Base-by-base conservation (phyloP, 2,113 vertebrate genomes). In the Illadopsis cleaveri region DNA sequence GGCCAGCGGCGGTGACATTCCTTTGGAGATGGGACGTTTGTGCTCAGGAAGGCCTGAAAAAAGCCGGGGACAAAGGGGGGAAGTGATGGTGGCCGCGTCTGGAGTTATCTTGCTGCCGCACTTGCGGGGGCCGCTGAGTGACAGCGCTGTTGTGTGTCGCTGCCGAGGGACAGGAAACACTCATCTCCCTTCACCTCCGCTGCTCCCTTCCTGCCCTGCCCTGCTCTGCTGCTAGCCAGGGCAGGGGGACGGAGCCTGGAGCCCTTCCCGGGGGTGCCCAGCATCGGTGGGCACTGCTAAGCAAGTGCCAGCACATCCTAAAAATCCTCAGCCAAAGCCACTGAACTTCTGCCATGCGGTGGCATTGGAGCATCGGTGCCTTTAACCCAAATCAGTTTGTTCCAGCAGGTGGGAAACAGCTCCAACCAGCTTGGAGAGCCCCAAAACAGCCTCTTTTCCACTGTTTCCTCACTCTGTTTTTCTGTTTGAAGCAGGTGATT, bases 31-130 rank as follows among this genome's bases (percentile, higher is more conserved):
- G 95, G 85, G 94, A 96, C 82, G 37, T 94, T 83, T 86, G 89
- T 84, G 69, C 72, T 95, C 97, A 98, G 97, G 97, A 98, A 98
- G 91, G 90, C 86, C 95, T 97, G 97, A 97, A 91, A 97, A 92
- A 96, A 97, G 82, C 86, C 93, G 45, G 92, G 97, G 93, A 98
- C 97, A 98, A 98, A 98, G 90, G 86, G 84, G 94, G 97, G 97
- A 98, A 97, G 96, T 94, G 97, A 73, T 93, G 96, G 92, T 16
- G 85, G 95, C 85, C 8, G 86, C 77, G 91, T 56, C 64, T 89
- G 95, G 80, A 85, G 94, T 97, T 98, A 98, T 98, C 97, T 97
- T 12, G 75, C 66, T 0, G 31, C 70, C 50, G 94, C 97, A 98
- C 93, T 96, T 27, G 91, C 6, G 4, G 86, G 82, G 81, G 72